Conservation (phyloP, 2,797 vertebrate species). For the Yasuhikotakia modesta region DNA sequence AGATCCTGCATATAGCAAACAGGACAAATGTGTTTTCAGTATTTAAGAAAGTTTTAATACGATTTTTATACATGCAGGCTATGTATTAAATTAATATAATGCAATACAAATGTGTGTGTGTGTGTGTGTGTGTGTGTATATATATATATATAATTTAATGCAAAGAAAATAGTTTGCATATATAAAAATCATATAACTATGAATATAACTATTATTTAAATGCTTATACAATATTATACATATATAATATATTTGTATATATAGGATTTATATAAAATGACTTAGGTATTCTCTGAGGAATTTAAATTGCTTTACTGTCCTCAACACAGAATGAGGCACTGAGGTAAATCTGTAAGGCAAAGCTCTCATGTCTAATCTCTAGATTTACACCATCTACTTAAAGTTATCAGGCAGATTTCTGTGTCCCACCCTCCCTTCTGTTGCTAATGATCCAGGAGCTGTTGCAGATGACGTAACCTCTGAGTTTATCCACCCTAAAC, state of each 20-base stretch:
- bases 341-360: background rate
- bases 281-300: background rate
- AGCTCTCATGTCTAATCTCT: background rate
- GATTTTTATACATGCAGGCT: background rate
- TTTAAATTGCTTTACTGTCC: background rate
- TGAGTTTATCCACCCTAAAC: background rate
- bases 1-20: background rate
- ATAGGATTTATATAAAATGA: no score
- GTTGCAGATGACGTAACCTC: background rate
- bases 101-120: no score
- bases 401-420: background rate
- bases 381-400: background rate
- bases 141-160: no score
- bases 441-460: background rate
- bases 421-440: background rate
- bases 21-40: background rate
- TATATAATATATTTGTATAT: no score
- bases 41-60: background rate
- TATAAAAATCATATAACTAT: no score
- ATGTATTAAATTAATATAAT: no score
- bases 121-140: no score
- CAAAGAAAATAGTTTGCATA: no score
- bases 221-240: no score
- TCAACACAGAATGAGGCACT: background rate
- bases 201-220: no score